A percentile compares a stretch with the other conserved stretches of the same genome.
Evolutionary conservation across 2,888 invertebrate genomes (phyloP).

Genomic region (Allophyes oxyacanthae): DNA sequence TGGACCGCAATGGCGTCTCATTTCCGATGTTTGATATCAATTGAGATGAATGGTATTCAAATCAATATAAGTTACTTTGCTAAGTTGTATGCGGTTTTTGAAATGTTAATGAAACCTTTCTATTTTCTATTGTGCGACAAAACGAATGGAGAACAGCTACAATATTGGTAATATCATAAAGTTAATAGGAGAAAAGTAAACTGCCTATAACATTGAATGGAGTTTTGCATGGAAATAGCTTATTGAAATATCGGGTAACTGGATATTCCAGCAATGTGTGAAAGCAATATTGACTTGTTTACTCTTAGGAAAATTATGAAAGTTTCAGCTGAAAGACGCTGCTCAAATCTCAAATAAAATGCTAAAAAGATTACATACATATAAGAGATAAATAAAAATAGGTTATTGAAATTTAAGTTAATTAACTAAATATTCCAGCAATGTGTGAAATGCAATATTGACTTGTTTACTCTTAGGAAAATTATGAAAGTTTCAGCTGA

Average conservation of each 20-base stretch:
- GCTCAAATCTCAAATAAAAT: too few relatives aligned
- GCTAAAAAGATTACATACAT: too few relatives aligned
- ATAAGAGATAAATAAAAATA: too few relatives aligned
- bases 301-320: not conserved
- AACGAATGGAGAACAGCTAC: not conserved
- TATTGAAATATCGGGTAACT: not conserved
- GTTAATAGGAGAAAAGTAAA: constrained; percentile 14
- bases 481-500: not conserved
- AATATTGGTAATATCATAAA: constrained; percentile 7
- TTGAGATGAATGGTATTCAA: constrained; percentile 25
- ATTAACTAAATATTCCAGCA: not conserved
- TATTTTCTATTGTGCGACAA: constrained; percentile 8
- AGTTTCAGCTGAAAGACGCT: not conserved
- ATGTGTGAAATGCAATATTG: constrained; percentile 1
- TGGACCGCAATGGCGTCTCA: constrained; percentile 5
- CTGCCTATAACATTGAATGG: not conserved
- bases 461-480: not conserved
- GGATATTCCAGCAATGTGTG: not conserved
- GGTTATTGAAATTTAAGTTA: too few relatives aligned
- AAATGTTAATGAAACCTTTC: constrained; percentile 25
- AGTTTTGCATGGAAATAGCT: not conserved
- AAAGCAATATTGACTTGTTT: not conserved
- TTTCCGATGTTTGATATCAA: constrained; percentile 29
- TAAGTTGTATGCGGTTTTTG: constrained; percentile 8
- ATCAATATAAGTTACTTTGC: constrained; percentile 13